Percentiles rank a stretch among this genome's conserved stretches.
These are phyloP conservation scores for Chaetogeoica ovagalla DNA, from an alignment of 2,888 invertebrate species.

Conservation along the genomic window DNA sequence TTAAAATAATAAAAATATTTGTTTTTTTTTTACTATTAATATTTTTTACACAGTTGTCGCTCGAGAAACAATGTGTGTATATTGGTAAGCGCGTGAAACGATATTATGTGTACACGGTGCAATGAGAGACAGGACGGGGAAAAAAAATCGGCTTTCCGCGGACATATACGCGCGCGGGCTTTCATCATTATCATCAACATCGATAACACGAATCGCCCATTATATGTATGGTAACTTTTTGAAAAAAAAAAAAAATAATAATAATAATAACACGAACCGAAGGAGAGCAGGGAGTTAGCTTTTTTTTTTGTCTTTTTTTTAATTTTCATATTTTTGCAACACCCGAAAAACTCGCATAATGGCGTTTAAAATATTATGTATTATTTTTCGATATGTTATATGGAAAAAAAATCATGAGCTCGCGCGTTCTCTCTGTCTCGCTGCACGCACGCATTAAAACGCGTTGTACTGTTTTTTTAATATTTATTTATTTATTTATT, in stretches of 20 bases:
- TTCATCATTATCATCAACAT: constrained; percentile 51
- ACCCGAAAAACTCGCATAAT: constrained; percentile 36
- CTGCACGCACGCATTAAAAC: neutral
- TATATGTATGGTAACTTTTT: constrained; percentile 44
- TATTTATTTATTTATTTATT: constrained; percentile 8
- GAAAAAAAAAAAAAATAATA: too few relatives aligned
- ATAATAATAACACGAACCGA: constrained; percentile 12
- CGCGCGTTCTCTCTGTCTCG: neutral
- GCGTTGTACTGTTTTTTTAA: neutral
- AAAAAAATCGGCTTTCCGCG: constrained; percentile 40
- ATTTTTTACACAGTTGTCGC: constrained; percentile 28
- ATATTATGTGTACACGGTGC: constrained; percentile 31
- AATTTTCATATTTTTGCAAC: constrained; percentile 14
- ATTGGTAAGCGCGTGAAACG: constrained; percentile 30
- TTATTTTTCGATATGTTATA: constrained; percentile 18
- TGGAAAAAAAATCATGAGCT: constrained; percentile 12
- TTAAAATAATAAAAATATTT: neutral
- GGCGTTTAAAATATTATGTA: constrained; percentile 41
- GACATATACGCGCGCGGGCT: neutral
- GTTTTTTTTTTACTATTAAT: too few relatives aligned
- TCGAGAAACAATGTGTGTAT: constrained; percentile 44
- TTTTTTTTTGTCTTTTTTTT: neutral
- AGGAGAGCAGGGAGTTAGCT: neutral
- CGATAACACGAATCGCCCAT: constrained; percentile 53
- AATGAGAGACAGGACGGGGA: neutral